These are phyloP conservation scores for Naja naja DNA, from an alignment of 2,113 vertebrate genomes.

Conservation along the genomic window DNA sequence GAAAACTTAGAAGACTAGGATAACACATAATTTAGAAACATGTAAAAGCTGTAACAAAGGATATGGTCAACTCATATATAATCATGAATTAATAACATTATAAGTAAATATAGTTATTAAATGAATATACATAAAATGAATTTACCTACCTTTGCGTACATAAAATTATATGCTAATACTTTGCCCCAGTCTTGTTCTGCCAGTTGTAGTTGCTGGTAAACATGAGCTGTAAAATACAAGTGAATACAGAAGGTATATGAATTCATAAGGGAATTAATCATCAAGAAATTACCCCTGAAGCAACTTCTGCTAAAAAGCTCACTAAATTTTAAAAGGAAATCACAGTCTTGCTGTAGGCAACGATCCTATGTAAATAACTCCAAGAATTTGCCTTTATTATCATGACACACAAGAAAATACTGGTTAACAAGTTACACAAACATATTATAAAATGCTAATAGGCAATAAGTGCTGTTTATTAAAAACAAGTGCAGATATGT, in stretches of 20 bases:
- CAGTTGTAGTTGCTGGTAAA: background rate
- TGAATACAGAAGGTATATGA: background rate
- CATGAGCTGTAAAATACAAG: background rate
- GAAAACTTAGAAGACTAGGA: background rate
- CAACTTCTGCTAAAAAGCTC: background rate
- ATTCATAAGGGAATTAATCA: background rate
- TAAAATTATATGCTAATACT: background rate
- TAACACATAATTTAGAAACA: background rate
- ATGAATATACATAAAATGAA: background rate
- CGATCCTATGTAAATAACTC: background rate
- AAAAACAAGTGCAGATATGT: background rate
- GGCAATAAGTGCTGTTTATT: background rate
- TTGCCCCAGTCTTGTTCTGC: background rate
- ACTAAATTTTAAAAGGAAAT: background rate
- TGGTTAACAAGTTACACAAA: background rate
- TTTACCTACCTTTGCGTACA: background rate
- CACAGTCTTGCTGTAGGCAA: background rate
- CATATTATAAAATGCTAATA: background rate
- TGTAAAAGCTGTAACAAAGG: background rate
- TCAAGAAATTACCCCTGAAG: background rate
- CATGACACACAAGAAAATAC: background rate
- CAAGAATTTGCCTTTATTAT: slow-evolving; percentile 1
- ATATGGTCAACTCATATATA: background rate
- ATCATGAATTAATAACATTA: background rate
- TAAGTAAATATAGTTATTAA: background rate